Evolutionary conservation across 2,797 vertebrate genomes (phyloP).

Genomic region (Cyclura pinguis): DNA sequence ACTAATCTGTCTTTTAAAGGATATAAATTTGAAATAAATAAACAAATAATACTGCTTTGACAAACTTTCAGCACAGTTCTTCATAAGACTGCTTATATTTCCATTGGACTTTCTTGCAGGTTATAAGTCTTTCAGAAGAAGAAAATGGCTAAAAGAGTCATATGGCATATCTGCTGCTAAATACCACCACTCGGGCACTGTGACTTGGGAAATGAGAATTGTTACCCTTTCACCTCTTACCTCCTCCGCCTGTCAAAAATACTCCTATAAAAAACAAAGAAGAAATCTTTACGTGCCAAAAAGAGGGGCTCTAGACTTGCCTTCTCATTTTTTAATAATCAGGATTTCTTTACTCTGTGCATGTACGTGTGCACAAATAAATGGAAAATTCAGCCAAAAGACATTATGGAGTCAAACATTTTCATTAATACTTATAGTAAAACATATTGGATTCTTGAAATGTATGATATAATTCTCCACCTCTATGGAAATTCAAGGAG

Average conservation of each 20-base stretch:
- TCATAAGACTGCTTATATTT: not conserved
- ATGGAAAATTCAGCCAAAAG: not conserved
- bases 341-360: not conserved
- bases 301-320: not conserved
- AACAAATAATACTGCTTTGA: conserved; percentile 24
- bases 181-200: not conserved
- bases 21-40: not conserved
- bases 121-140: not conserved
- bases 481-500: not conserved
- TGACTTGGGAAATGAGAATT: not conserved
- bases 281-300: not conserved
- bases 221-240: not conserved
- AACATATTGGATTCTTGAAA: not conserved
- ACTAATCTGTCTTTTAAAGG: not conserved
- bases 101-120: too few relatives aligned
- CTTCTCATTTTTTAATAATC: not conserved
- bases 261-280: not conserved
- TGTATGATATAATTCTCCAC: not conserved
- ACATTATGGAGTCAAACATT: not conserved
- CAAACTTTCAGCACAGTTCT: conserved; percentile 12
- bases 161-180: not conserved
- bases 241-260: too few relatives aligned
- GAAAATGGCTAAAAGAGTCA: not conserved
- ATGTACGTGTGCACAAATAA: too few relatives aligned
- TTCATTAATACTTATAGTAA: not conserved